Percentiles rank a stretch among this genome's conserved stretches.
Conservation (phyloP, 2,113 vertebrate genomes). For the Rhea pennata region DNA sequence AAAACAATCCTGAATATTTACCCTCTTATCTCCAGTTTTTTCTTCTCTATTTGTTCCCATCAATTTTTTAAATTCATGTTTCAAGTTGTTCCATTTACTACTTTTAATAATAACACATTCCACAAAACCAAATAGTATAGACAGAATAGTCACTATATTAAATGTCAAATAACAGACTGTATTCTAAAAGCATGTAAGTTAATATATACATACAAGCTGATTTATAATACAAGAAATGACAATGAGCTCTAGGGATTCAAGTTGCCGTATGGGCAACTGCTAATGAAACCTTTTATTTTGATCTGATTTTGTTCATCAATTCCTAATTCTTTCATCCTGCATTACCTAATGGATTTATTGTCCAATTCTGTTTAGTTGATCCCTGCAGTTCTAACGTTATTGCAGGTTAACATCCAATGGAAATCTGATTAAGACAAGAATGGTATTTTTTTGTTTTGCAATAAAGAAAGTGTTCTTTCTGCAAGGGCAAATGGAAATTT, state of each 20-base stretch:
- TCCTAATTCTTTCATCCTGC: neutral
- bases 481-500: neutral
- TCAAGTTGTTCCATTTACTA: neutral
- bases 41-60: neutral
- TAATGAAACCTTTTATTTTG: neutral
- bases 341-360: neutral
- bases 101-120: neutral
- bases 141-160: neutral
- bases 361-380: neutral
- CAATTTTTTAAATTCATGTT: neutral
- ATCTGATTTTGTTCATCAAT: neutral
- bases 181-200: neutral
- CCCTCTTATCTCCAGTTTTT: neutral
- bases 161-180: neutral
- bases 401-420: neutral
- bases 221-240: neutral
- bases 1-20: neutral
- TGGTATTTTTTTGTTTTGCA: neutral
- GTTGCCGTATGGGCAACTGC: neutral
- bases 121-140: neutral
- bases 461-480: neutral
- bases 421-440: neutral
- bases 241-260: neutral
- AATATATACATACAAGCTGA: neutral
- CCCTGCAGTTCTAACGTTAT: neutral